Evolutionary conservation across 2,113 vertebrate genomes (phyloP).

Genomic region (Callopanchax toddi): DNA sequence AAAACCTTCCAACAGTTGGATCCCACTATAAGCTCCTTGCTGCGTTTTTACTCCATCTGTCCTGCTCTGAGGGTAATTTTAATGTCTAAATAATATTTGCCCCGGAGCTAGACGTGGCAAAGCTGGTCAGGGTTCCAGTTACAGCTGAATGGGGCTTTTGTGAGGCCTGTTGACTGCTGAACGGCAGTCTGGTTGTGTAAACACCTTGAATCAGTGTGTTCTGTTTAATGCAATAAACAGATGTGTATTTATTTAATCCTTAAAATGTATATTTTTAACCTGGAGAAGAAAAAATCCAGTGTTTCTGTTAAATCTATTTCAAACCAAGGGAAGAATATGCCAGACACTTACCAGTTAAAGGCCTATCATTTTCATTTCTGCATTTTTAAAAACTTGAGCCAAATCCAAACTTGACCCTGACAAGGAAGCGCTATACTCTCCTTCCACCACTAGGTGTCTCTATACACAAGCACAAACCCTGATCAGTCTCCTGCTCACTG

Average conservation of each 20-base stretch:
- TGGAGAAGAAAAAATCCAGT: too few species aligned
- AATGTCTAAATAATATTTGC: not conserved
- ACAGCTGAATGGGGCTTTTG: slow-evolving; percentile 69
- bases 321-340: too few species aligned
- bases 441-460: slow-evolving; percentile 69
- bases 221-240: slow-evolving; percentile 6
- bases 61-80: not conserved
- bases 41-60: not conserved
- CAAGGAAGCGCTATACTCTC: not conserved
- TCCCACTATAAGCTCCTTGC: not conserved
- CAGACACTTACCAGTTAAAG: too few species aligned
- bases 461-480: slow-evolving; percentile 66
- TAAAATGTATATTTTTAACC: not conserved
- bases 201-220: slow-evolving; percentile 25
- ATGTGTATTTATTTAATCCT: not conserved
- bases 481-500: slow-evolving; percentile 4
- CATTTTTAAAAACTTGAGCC: too few species aligned
- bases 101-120: slow-evolving; percentile 60
- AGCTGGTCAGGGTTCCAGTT: slow-evolving; percentile 20
- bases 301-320: too few species aligned
- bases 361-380: too few species aligned
- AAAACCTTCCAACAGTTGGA: not conserved
- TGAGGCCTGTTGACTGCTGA: slow-evolving; percentile 51
- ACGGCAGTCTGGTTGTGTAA: slow-evolving; percentile 46
- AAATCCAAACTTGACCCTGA: too few species aligned